Evolutionary conservation across 1,140 invertebrate genomes (phyloP).

Genomic region (Steinernema khuongi): DNA sequence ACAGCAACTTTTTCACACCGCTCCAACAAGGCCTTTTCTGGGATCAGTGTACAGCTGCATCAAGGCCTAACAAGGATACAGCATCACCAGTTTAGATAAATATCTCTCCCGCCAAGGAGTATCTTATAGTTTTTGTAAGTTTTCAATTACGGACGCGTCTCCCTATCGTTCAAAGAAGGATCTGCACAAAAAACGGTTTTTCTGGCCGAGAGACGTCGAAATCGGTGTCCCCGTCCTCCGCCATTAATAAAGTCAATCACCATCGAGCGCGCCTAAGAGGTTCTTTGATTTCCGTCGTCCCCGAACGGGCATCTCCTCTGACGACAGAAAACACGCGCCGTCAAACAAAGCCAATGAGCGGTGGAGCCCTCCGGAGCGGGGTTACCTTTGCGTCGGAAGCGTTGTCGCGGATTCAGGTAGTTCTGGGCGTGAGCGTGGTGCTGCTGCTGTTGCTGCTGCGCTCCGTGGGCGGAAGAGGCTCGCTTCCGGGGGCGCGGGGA

Average conservation of each 20-base stretch:
- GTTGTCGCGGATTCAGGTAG: not conserved
- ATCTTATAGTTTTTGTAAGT: too few relatives aligned
- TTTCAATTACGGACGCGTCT: too few relatives aligned
- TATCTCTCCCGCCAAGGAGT: too few relatives aligned
- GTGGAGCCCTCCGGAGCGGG: not conserved
- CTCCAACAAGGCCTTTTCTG: too few relatives aligned
- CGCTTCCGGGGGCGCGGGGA: not conserved
- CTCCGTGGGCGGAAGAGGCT: not conserved
- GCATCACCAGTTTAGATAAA: too few relatives aligned
- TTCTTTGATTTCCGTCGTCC: conserved; percentile 9
- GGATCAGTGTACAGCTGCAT: too few relatives aligned
- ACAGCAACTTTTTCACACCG: too few relatives aligned
- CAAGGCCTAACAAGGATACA: too few relatives aligned
- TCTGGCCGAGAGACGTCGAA: too few relatives aligned
- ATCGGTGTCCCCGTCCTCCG: not conserved
- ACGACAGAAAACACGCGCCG: not conserved
- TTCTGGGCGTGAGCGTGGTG: not conserved
- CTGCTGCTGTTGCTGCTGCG: not conserved
- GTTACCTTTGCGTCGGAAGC: not conserved
- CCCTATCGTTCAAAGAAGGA: too few relatives aligned
- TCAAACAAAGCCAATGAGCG: conserved; percentile 15
- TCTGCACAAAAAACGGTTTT: too few relatives aligned
- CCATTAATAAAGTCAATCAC: conserved; percentile 15
- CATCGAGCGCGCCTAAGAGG: conserved; percentile 11
- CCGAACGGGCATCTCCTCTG: not conserved